Conservation (phyloP, 1,140 invertebrate species). For the Conus ventricosus region DNA sequence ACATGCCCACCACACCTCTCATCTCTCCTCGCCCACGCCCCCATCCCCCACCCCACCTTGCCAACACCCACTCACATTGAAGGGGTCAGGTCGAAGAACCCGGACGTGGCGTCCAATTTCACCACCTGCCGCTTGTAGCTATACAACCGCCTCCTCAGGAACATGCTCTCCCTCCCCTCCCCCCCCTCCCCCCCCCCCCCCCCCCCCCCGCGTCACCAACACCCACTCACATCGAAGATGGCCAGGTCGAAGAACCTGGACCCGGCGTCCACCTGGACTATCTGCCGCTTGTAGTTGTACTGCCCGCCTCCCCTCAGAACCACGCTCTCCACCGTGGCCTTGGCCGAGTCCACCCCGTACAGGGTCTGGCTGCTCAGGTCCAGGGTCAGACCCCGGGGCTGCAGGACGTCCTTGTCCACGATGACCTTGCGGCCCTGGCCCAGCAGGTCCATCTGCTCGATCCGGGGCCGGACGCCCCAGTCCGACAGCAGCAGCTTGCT, state of each 20-base stretch:
- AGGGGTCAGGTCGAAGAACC: conserved; percentile 66
- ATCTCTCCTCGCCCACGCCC: too few relatives aligned
- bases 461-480: conserved; percentile 91
- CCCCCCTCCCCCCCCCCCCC: too few relatives aligned
- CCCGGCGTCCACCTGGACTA: conserved; percentile 52
- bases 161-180: conserved; percentile 86
- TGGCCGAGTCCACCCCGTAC: conserved; percentile 93
- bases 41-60: too few relatives aligned
- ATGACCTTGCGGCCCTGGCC: conserved; percentile 84
- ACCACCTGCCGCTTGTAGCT: conserved; percentile 30
- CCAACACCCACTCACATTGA: conserved; percentile 45
- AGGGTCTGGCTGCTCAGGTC: conserved; percentile 96
- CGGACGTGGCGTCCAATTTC: conserved; percentile 49
- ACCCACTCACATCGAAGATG: conserved; percentile 54
- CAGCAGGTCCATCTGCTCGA: conserved; percentile 90
- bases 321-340: conserved; percentile 94
- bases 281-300: neutral
- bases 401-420: conserved; percentile 86
- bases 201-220: too few relatives aligned
- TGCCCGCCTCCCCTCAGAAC: conserved; percentile 85
- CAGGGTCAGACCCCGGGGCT: conserved; percentile 95
- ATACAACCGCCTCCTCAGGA: conserved; percentile 82
- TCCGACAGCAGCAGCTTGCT: conserved; percentile 78
- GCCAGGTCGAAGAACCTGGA: conserved; percentile 64
- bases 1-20: too few relatives aligned